A percentile compares a stretch with the other conserved stretches of the same genome.
Conservation (phyloP, 1,140 invertebrate species). For the Leptonema lineaticorne region DNA sequence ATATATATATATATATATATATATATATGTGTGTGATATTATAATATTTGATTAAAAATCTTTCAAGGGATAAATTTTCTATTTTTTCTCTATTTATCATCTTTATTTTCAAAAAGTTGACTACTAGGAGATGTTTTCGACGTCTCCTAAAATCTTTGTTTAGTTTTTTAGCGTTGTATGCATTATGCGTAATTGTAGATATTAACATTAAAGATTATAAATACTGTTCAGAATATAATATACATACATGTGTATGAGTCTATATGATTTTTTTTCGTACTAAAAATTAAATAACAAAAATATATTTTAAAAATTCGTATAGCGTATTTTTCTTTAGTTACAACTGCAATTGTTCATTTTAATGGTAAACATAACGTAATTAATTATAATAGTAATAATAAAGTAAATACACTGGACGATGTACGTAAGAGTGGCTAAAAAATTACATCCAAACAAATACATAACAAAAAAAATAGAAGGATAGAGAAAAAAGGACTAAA, state of each 20-base stretch:
- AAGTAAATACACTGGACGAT: background rate
- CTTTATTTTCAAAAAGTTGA: too few species aligned
- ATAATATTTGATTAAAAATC: too few species aligned
- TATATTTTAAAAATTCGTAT: constrained; percentile 10
- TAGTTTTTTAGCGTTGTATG: background rate
- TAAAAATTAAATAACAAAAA: constrained; percentile 20
- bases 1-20: background rate
- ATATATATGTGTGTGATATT: too few species aligned
- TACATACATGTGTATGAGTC: background rate
- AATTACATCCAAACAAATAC: too few species aligned
- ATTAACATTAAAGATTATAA: background rate
- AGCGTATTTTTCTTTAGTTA: background rate
- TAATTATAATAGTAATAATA: background rate
- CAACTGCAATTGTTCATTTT: too few species aligned
- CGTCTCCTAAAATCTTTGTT: too few species aligned
- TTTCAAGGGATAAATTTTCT: background rate
- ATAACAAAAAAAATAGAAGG: too few species aligned
- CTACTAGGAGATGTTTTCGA: too few species aligned
- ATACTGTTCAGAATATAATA: constrained; percentile 7
- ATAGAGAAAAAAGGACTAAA: too few species aligned
- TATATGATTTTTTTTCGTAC: background rate
- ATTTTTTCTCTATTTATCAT: background rate
- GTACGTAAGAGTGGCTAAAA: too few species aligned
- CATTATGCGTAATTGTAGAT: background rate
- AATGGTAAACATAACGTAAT: too few species aligned